phyloP scores from a whole-genome alignment of 2,797 vertebrate species.

The Ambastaia sidthimunki region DNA sequence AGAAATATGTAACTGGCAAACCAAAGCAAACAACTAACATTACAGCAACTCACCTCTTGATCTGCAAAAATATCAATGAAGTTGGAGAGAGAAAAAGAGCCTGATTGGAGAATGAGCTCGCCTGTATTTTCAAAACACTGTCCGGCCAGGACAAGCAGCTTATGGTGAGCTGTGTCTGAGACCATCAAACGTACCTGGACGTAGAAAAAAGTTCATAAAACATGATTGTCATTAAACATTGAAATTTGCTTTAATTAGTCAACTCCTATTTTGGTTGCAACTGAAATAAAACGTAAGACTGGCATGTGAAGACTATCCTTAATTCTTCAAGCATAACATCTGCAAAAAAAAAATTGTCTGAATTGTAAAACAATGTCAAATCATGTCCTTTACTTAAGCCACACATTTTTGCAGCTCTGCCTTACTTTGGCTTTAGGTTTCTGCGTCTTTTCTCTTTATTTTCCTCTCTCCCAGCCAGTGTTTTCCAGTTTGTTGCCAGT shows the following conservation, averaged over 20 bases:
- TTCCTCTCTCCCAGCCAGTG: constrained; percentile 38
- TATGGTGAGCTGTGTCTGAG: constrained; percentile 92
- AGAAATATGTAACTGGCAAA: constrained; percentile 9
- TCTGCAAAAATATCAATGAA: constrained; percentile 99
- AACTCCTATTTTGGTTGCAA: not conserved
- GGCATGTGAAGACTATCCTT: not conserved
- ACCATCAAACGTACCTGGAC: constrained; percentile 92
- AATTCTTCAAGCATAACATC: too few relatives aligned
- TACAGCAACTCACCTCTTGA: constrained; percentile 86
- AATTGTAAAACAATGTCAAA: not conserved
- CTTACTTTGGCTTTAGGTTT: constrained; percentile 60
- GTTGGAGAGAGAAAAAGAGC: constrained; percentile 94
- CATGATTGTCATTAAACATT: constrained; percentile 7
- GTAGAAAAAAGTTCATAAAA: constrained; percentile 2
- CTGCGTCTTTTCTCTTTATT: not conserved
- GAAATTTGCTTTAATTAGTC: not conserved
- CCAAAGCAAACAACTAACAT: not conserved
- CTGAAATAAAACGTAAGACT: not conserved
- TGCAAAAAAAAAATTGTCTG: not conserved
- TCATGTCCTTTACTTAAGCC: not conserved
- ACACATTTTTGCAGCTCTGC: not conserved
- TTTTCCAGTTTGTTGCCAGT: constrained; percentile 63
- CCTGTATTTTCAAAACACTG: constrained; percentile 95
- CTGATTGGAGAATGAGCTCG: constrained; percentile 96
- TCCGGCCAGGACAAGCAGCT: constrained; percentile 91